Base-by-base conservation (phyloP, 2,797 vertebrate species). In the Peromyscus melanophrys region DNA sequence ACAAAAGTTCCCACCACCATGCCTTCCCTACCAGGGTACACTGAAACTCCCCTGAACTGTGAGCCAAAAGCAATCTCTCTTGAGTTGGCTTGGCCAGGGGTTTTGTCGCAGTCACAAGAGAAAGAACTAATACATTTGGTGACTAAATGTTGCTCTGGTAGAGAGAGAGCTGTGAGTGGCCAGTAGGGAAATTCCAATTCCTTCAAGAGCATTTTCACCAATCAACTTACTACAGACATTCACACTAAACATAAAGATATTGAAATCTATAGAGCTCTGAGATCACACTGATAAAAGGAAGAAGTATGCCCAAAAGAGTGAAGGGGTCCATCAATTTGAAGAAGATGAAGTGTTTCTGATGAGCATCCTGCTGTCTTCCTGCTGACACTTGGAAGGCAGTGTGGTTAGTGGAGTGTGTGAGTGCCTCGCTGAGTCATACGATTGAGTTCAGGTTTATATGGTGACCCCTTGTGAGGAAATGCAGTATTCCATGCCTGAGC, bases 281-380 rank as follows among this genome's bases (percentile, higher is more conserved):
- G 49, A 88, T 57, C 46, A 81, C 73, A 69, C 46, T 92, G 65
- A 29, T 67, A 81, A 85, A 90, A 89, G 87, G 88, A 92, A 92
- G 1, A 23, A 11, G n/a, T 71, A 49, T 84, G 55, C 8, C 49
- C 57, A 37, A 57, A 85, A 57, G 73, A 93, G 43, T 95, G 77
- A 96, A 95, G 82, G 75, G 57, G 23, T 94, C 87, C 90, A 65
- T 69, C 59, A 75, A 37, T 97, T 96, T 95, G 90, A 83, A 97
- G 78, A 81, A 96, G 76, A 84, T 97, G 92, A 93, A 40, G 92
- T 97, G 97, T 96, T 97, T 98, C 95, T 97, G 90, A 92, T 97
- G 97, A 98, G 75, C 46, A 23, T 40, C 75, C 89, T 97, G 88
- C 85, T 95, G 75, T 89, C 90, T 96, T 95, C 81, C 89, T 96